Evolutionary conservation across 1,140 invertebrate genomes (phyloP), one percentile per base, ranked within the genome.

Genomic region (Stegodyphus mimosarum): DNA sequence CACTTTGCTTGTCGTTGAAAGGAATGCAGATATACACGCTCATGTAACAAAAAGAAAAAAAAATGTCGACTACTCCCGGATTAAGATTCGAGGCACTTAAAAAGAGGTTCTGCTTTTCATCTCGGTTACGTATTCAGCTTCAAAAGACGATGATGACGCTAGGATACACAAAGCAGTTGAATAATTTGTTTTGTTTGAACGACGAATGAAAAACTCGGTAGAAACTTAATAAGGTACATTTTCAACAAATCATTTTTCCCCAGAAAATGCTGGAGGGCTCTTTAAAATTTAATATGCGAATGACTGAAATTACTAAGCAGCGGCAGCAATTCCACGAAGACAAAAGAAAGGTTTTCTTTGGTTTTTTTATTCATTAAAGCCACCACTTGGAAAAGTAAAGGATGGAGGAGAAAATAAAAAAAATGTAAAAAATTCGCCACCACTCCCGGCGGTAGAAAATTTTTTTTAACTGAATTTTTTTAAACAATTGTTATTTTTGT

Each of bases 231-330:
- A 84, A 84, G 81, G 81, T 84, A 84, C 81, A 84, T 84, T 84
- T 84, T 84, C 81, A 84, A 76, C 72, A 84, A 84, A 84, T 84
- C 81, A 84, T 76, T 76, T 81, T 81, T 76, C 63, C 81, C 81
- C 51, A 55, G 75, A 77, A 77, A 86, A 71, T 51, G 53, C 75
- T 77, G 75, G 55, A 78, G 83, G 74, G 69, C 75, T 78, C 67
- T 86, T 86, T 77, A 86, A 86, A 86, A 86, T 86, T 86, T 86
- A 86, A 86, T 86, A 86, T 86, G 83, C 74, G 83, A 86, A 86
- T 86, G 75, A 78, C 83, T 86, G 75, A 78, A 85, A 86, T 86
- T 86, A 86, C 83, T 70, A 86, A 52, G 73, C 79, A 81, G 79
- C 33, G 52, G 80, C 71, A 49, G 81, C 67, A 78, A 78, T 86